Percentiles rank a stretch among this genome's conserved stretches.
phyloP scores from a whole-genome alignment of 2,888 invertebrate species.

The Campopleginae sp. region DNA sequence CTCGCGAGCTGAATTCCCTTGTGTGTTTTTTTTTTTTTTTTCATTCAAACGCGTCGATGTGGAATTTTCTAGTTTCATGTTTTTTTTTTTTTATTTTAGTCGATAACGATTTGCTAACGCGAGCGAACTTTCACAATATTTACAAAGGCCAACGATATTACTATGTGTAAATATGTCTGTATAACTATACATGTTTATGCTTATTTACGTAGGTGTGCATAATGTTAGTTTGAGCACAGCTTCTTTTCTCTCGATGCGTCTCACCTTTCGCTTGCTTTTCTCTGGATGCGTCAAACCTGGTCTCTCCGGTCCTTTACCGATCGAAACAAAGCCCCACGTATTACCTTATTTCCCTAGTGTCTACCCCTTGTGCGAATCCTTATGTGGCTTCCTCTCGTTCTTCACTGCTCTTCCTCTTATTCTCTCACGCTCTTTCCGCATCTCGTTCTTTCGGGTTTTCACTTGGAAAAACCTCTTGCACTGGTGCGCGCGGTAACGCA shows the following conservation, averaged over 20 bases:
- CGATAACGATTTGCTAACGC: slow-evolving; percentile 56
- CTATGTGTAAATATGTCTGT: background rate
- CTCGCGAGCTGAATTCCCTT: slow-evolving; percentile 48
- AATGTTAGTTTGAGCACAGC: slow-evolving; percentile 61
- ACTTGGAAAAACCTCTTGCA: slow-evolving; percentile 40
- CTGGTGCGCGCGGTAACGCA: slow-evolving; percentile 8
- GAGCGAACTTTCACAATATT: slow-evolving; percentile 36
- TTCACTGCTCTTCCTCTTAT: slow-evolving; percentile 55
- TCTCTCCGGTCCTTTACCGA: slow-evolving; percentile 69
- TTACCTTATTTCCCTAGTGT: slow-evolving; percentile 81
- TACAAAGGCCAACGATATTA: slow-evolving; percentile 27
- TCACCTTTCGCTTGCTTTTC: slow-evolving; percentile 62
- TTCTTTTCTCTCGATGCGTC: slow-evolving; percentile 66
- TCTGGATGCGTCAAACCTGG: slow-evolving; percentile 41
- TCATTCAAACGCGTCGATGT: slow-evolving; percentile 74
- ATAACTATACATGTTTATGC: background rate
- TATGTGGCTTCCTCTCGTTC: slow-evolving; percentile 68
- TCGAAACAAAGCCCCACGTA: slow-evolving; percentile 81
- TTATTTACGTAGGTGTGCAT: slow-evolving; percentile 38
- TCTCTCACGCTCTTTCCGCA: slow-evolving; percentile 2
- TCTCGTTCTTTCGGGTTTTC: slow-evolving; percentile 17
- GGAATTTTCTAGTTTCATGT: slow-evolving; percentile 70
- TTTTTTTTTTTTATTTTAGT: background rate
- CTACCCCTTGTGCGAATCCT: slow-evolving; percentile 77
- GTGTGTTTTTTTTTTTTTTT: slow-evolving; percentile 39